Percentiles rank a stretch among this genome's conserved stretches.
phyloP scores from a whole-genome alignment of 1,140 invertebrate genomes.

The Oryzaephilus surinamensis region DNA sequence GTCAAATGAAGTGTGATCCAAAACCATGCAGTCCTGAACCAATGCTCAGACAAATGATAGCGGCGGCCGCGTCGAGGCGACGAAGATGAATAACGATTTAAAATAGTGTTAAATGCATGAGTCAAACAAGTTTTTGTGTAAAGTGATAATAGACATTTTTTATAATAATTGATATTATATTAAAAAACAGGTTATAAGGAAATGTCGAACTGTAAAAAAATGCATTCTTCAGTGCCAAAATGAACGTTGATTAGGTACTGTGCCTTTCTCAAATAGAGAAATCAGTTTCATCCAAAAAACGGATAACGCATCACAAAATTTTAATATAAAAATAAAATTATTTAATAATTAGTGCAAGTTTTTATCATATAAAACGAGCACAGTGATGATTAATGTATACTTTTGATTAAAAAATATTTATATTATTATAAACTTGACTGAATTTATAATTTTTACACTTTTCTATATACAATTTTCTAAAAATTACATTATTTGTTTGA shows the following conservation, averaged over 20 bases:
- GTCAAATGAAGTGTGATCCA: slow-evolving; percentile 89
- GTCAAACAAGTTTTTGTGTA: slow-evolving; percentile 20
- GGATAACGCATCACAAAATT: no score
- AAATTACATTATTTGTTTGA: slow-evolving; percentile 23
- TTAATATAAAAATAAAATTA: no score
- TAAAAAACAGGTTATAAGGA: no score
- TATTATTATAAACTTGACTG: slow-evolving; percentile 25
- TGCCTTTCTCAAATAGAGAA: slow-evolving; percentile 26
- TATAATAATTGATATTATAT: slow-evolving; percentile 25
- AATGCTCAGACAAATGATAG: slow-evolving; percentile 79
- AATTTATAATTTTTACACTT: slow-evolving; percentile 32
- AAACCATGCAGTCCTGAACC: slow-evolving; percentile 76
- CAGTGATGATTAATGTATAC: slow-evolving; percentile 1
- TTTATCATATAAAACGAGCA: slow-evolving; percentile 1
- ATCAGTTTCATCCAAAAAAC: background rate
- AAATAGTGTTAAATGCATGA: slow-evolving; percentile 29
- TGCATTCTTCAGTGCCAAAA: slow-evolving; percentile 38
- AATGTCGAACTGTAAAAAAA: slow-evolving; percentile 22
- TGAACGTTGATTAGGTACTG: slow-evolving; percentile 29
- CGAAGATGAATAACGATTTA: slow-evolving; percentile 52
- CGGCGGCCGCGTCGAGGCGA: slow-evolving; percentile 56
- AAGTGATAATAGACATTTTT: slow-evolving; percentile 31
- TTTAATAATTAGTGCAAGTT: background rate
- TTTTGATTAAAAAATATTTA: slow-evolving; percentile 11
- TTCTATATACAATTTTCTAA: slow-evolving; percentile 30